Percentiles rank a stretch among this genome's conserved stretches.
phyloP scores from a whole-genome alignment of 2,797 vertebrate species.

The Chelon labrosus region DNA sequence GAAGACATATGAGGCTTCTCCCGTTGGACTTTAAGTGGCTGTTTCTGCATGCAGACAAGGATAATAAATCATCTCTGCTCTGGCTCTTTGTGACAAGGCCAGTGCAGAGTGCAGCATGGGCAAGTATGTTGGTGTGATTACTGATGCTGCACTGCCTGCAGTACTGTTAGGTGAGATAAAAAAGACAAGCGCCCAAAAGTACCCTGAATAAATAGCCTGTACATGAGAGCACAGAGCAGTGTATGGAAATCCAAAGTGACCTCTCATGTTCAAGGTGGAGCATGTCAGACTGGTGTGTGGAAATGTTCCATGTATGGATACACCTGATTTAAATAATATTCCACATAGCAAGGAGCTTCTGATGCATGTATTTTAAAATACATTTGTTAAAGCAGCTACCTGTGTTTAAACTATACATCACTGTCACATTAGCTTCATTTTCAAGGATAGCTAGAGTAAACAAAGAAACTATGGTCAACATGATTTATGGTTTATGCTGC shows the following conservation, averaged over 20 bases:
- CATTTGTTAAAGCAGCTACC: slow-evolving; percentile 3
- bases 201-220: slow-evolving; percentile 38
- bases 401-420: slow-evolving; percentile 41
- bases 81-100: slow-evolving; percentile 58
- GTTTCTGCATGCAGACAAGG: slow-evolving; percentile 56
- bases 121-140: slow-evolving; percentile 45
- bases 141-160: slow-evolving; percentile 26
- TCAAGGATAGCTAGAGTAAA: slow-evolving; percentile 9
- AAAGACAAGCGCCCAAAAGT: slow-evolving; percentile 18
- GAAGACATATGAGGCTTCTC: slow-evolving; percentile 46
- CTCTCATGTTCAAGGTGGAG: slow-evolving; percentile 34
- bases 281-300: not conserved
- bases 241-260: slow-evolving; percentile 39
- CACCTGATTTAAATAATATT: not conserved
- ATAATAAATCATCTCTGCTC: slow-evolving; percentile 61
- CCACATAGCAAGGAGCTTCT: not conserved
- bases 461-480: not conserved
- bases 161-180: slow-evolving; percentile 40
- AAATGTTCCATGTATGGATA: slow-evolving; percentile 14
- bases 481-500: slow-evolving; percentile 34
- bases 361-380: not conserved
- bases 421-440: slow-evolving; percentile 24
- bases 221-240: slow-evolving; percentile 6
- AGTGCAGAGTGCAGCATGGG: slow-evolving; percentile 25
- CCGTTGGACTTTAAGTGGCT: slow-evolving; percentile 43